Percentiles rank a stretch among this genome's conserved stretches.
Conservation (phyloP, 1,140 invertebrate species). For the Melanaphis sacchari region DNA sequence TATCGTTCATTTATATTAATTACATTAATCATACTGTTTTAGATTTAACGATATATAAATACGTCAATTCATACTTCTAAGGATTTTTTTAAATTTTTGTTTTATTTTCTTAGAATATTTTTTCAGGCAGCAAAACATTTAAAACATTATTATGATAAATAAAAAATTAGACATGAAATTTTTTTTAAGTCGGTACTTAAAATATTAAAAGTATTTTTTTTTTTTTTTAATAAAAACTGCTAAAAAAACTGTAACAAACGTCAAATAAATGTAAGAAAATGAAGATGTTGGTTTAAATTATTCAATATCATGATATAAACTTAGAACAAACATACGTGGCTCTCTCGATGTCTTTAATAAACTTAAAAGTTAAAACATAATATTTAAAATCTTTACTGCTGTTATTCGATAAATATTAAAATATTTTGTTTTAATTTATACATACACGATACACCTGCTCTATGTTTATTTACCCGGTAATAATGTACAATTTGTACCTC, state of each 20-base stretch:
- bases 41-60: not conserved
- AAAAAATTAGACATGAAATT: not conserved
- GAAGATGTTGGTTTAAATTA: not conserved
- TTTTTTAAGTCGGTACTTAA: not conserved
- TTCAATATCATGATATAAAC: not conserved
- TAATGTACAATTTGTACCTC: not conserved
- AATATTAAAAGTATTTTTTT: not conserved
- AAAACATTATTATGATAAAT: not conserved
- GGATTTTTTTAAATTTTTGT: not conserved
- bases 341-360: not conserved
- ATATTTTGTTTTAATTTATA: not conserved
- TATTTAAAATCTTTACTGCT: not conserved
- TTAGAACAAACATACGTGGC: not conserved
- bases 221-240: not conserved
- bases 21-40: not conserved
- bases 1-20: not conserved
- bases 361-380: not conserved
- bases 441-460: not conserved
- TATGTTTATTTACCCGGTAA: not conserved
- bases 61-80: no score
- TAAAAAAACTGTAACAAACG: not conserved
- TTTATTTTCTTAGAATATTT: not conserved
- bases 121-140: not conserved
- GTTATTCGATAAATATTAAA: not conserved
- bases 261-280: not conserved